These are phyloP conservation scores for Stigmatopora nigra DNA, from an alignment of 2,113 vertebrate genomes.

Conservation along the genomic window DNA sequence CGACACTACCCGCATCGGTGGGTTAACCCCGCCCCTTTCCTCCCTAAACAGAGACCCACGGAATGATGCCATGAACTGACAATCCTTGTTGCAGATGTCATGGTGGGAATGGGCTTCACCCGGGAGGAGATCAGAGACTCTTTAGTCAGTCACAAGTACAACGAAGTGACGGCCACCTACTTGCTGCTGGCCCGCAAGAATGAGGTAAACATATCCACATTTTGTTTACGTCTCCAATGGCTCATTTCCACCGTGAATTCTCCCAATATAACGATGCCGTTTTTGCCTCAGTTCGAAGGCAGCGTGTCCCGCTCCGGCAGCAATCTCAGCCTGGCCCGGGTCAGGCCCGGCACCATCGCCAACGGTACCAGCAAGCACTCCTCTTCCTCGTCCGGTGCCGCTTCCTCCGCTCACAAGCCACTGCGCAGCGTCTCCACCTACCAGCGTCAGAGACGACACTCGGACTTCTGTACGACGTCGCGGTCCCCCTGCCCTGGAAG, in stretches of 20 bases:
- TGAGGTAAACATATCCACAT: conserved; percentile 54
- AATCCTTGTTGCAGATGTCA: conserved; percentile 74
- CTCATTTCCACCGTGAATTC: not conserved
- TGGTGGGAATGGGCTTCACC: conserved; percentile 90
- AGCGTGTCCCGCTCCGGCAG: conserved; percentile 72
- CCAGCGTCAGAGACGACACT: conserved; percentile 87
- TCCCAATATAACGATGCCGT: not conserved
- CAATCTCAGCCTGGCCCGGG: conserved; percentile 81
- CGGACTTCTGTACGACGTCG: conserved; percentile 79
- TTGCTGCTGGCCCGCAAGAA: conserved; percentile 85
- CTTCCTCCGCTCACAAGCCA: conserved; percentile 75
- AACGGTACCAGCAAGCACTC: conserved; percentile 79
- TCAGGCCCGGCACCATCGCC: conserved; percentile 73
- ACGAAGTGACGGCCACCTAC: conserved; percentile 90
- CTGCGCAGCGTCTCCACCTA: conserved; percentile 82
- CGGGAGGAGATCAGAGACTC: conserved; percentile 86
- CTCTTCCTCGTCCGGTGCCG: conserved; percentile 54
- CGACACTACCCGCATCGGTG: conserved; percentile 76
- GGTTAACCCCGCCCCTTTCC: not conserved
- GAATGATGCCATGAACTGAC: not conserved
- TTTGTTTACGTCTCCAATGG: not conserved
- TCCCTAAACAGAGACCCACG: not conserved
- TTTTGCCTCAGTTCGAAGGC: conserved; percentile 56
- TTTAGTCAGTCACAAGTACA: conserved; percentile 81
- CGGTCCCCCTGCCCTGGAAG: not conserved